Evolutionary conservation across 2,888 invertebrate species (phyloP).

Genomic region (Bellardia pandia): DNA sequence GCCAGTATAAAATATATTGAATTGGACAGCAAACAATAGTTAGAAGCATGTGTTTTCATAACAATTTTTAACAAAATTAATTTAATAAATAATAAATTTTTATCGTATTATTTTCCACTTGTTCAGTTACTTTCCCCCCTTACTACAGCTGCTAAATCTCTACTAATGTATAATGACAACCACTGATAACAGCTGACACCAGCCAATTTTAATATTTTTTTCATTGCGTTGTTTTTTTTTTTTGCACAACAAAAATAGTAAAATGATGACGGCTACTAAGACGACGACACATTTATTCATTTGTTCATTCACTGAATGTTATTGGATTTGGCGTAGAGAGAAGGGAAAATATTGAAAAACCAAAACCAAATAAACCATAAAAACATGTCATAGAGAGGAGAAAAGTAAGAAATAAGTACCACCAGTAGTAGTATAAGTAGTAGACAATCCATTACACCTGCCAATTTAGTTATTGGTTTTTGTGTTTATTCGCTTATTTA

Average conservation of each 20-base stretch:
- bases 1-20: not conserved
- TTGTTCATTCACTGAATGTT: not conserved
- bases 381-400: constrained; percentile 40
- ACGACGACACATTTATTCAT: constrained; percentile 51
- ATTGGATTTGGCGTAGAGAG: not conserved
- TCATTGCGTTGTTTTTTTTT: not conserved
- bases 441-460: constrained; percentile 72
- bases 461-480: constrained; percentile 69
- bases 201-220: constrained; percentile 58
- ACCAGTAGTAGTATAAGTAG: constrained; percentile 10
- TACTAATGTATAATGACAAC: constrained; percentile 55
- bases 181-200: constrained; percentile 66
- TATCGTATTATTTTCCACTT: constrained; percentile 46
- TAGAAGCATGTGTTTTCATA: constrained; percentile 41
- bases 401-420: constrained; percentile 14
- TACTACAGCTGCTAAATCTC: not conserved
- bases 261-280: constrained; percentile 45
- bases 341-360: not conserved
- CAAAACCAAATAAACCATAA: constrained; percentile 64
- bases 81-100: constrained; percentile 56
- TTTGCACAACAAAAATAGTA: not conserved
- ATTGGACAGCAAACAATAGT: constrained; percentile 27
- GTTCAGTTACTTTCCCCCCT: not conserved
- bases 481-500: constrained; percentile 34
- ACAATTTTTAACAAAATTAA: constrained; percentile 12